These are phyloP conservation scores for Perizoma flavofasciatum DNA, from an alignment of 2,888 invertebrate genomes.

Conservation along the genomic window DNA sequence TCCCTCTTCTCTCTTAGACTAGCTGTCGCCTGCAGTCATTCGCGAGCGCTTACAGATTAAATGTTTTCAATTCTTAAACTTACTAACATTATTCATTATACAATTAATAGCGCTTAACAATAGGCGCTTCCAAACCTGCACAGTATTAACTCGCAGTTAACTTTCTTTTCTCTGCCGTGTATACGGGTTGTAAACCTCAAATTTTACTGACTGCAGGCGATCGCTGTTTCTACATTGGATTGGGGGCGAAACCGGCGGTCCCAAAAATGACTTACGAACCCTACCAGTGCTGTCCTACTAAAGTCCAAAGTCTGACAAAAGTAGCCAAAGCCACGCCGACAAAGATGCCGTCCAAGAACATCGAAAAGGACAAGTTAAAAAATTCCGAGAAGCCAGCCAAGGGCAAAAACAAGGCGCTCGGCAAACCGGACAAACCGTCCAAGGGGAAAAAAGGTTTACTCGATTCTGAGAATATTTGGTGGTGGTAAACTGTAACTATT, in stretches of 20 bases:
- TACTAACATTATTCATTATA: conserved; percentile 79
- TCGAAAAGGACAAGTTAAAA: conserved; percentile 72
- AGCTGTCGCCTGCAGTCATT: conserved; percentile 88
- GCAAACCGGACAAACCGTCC: conserved; percentile 82
- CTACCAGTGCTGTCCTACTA: conserved; percentile 96
- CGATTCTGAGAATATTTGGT: conserved; percentile 93
- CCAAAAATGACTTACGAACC: conserved; percentile 92
- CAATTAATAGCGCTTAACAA: conserved; percentile 75
- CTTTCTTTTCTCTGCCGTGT: conserved; percentile 66
- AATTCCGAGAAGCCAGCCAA: conserved; percentile 65
- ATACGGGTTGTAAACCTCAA: conserved; percentile 86
- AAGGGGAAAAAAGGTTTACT: conserved; percentile 93
- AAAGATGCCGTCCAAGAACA: conserved; percentile 84
- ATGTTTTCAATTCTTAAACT: conserved; percentile 75
- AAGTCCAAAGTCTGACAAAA: conserved; percentile 91
- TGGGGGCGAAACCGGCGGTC: conserved; percentile 92
- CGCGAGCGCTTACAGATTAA: conserved; percentile 81
- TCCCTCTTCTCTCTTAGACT: conserved; percentile 60
- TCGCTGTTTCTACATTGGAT: conserved; percentile 98
- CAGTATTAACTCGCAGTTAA: conserved; percentile 78
- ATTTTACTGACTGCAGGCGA: conserved; percentile 97
- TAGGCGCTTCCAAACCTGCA: conserved; percentile 68
- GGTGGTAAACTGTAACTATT: conserved; percentile 85
- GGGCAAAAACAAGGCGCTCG: conserved; percentile 79
- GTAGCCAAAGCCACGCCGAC: conserved; percentile 89